Base-by-base conservation (phyloP, 2,888 invertebrate genomes). In the Tupiocoris notatus region DNA sequence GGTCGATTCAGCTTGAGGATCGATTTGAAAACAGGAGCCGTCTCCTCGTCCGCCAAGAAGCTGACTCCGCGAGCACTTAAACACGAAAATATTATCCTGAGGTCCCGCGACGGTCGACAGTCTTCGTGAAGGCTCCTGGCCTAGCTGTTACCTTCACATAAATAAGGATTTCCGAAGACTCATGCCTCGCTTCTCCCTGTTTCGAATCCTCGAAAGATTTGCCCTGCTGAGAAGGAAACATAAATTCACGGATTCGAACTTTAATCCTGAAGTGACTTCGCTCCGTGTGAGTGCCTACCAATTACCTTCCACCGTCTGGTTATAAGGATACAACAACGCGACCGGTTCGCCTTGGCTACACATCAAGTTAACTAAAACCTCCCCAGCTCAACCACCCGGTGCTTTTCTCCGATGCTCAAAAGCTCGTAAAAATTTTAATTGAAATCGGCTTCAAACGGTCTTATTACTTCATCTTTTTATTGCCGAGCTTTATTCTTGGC, bases 191-290 rank as follows among this genome's bases (percentile, higher is more conserved):
- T 39, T 66, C 39, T 39, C 39, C 39, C 39, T 3, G 3, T 39
- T 39, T 39, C 39, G 39, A 39, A 39, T 39, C 39, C 39, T n/a
- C 59, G 59, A 59, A 66, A 66, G 75, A 75, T 75, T 75, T 66
- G 59, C 66, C 75, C 75, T 61, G 75, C 75, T 75, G 75, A 75
- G 75, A 75, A 75, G 75, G 75, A 75, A 75, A 66, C 75, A 75
- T 75, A 75, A 75, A 75, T 75, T 65, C 66, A 25, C 24, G 75
- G 75, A 75, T 75, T 66, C 39, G 59, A 75, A 66, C 24, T 39
- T 23, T 75, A 75, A 65, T 75, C 75, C 75, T 65, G n/a, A n/a
- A 58, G 58, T n/a, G n/a, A n/a, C n/a, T n/a, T n/a, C n/a, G n/a
- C n/a, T n/a, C n/a, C n/a, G 24, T 24, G 59, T 58, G 21, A 54